Evolutionary conservation across 1,140 invertebrate genomes (phyloP), one percentile per base, ranked within the genome.

Genomic region (Phocides pigmalion): DNA sequence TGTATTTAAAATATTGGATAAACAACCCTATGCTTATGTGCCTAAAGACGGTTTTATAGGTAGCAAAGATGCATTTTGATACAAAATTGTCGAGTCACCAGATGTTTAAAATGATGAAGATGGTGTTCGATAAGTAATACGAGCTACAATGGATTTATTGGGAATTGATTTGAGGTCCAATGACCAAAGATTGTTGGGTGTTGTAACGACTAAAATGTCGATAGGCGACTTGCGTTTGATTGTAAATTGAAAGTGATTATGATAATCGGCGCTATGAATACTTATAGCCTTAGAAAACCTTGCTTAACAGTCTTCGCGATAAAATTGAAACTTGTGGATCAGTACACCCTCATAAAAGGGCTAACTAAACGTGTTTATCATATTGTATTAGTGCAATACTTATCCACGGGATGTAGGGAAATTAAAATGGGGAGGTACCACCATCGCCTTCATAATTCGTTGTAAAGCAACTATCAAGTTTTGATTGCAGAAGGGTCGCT

Each of bases 101-200:
- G 42, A 81, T 66, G 69, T 70, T 67, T 65, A 62, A 70, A 79
- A 72, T 77, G 82, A 79, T 79, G 63, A 80, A 84, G 84, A 87
- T 87, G 76, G 76, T 76, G 80, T 77, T 68, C 37, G 84, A 87
- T 87, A 74, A 72, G 54, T 66, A 70, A 77, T 72, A 79, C 64
- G 59, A 70, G 70, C 54, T 62, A 83, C 82, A 83, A 87, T 79
- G 67, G 72, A 67, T 65, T 64, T 77, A 73, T 75, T 70, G 54
- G 68, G 56, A 81, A 84, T 77, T 71, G 74, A 82, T 83, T 83
- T 70, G 69, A 78, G 72, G 72, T 80, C 59, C 64, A 62, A 70
- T 64, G 72, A 77, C 71, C 66, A 62, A 53, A 66, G 59, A 54
- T 64, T 70, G 62, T 68, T 74, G 47, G 68, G 66, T 68, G 68